Percentiles rank a stretch among this genome's conserved stretches.
These are phyloP conservation scores for Cerastis leucographa DNA, from an alignment of 2,888 invertebrate species.

Conservation along the genomic window DNA sequence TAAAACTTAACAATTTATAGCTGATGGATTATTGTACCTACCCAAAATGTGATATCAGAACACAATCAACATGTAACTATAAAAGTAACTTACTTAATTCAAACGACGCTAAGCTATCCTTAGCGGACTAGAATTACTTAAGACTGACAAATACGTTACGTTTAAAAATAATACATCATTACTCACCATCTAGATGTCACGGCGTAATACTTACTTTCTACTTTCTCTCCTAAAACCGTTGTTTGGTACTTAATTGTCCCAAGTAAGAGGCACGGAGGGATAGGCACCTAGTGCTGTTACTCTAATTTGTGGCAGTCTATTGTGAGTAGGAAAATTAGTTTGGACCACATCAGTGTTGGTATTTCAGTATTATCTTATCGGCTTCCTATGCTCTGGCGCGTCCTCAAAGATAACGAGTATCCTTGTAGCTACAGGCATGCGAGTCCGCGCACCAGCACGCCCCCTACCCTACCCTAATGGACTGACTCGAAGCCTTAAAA, in stretches of 20 bases:
- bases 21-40: slow-evolving; percentile 61
- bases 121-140: slow-evolving; percentile 67
- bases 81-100: slow-evolving; percentile 45
- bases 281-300: slow-evolving; percentile 73
- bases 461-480: slow-evolving; percentile 71
- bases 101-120: slow-evolving; percentile 55
- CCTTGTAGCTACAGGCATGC: slow-evolving; percentile 36
- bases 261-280: slow-evolving; percentile 65
- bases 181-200: slow-evolving; percentile 76
- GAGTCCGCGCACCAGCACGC: slow-evolving; percentile 39
- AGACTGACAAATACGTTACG: slow-evolving; percentile 50
- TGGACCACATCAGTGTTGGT: slow-evolving; percentile 59
- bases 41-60: slow-evolving; percentile 60
- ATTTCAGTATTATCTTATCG: slow-evolving; percentile 73
- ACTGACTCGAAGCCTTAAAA: slow-evolving; percentile 79
- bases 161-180: slow-evolving; percentile 67
- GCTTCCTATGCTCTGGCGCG: slow-evolving; percentile 73
- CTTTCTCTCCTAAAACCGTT: slow-evolving; percentile 78
- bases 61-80: slow-evolving; percentile 48
- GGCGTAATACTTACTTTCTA: slow-evolving; percentile 79
- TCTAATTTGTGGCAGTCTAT: slow-evolving; percentile 80
- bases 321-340: slow-evolving; percentile 56
- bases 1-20: slow-evolving; percentile 66
- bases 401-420: slow-evolving; percentile 66
- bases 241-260: slow-evolving; percentile 71